Conservation (phyloP, 2,888 invertebrate species). For the Hypercompe scribonia region DNA sequence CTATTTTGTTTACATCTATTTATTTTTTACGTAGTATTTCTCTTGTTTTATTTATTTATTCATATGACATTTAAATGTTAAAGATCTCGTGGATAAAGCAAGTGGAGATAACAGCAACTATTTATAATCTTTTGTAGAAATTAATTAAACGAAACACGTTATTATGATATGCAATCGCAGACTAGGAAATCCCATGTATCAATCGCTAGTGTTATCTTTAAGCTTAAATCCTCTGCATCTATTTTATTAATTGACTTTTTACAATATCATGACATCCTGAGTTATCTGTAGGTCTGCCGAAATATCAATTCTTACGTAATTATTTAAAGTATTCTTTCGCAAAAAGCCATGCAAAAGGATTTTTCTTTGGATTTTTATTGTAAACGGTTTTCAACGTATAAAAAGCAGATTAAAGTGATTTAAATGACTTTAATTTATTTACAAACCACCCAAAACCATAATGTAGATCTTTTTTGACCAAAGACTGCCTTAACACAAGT, state of each 20-base stretch:
- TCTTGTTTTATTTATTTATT: neutral
- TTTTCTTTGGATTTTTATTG: neutral
- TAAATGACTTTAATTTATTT: neutral
- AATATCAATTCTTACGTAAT: neutral
- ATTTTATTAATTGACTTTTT: neutral
- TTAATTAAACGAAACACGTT: neutral
- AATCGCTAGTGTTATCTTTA: neutral
- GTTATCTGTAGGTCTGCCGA: neutral
- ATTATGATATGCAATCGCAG: neutral
- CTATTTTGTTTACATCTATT: neutral
- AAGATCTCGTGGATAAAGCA: neutral
- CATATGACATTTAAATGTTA: neutral
- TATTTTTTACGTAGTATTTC: neutral
- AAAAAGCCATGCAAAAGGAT: neutral
- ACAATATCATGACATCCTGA: neutral
- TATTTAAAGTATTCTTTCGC: neutral
- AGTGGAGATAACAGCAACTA: neutral
- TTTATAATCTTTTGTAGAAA: neutral
- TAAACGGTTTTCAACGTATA: neutral
- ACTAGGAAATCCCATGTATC: neutral
- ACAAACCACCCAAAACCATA: neutral
- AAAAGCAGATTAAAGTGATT: neutral
- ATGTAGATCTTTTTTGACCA: neutral
- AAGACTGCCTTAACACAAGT: neutral
- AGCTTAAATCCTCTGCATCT: neutral